Percentiles rank a stretch among this genome's conserved stretches.
Evolutionary conservation across 2,888 invertebrate genomes (phyloP).

Genomic region (Drosophila borealis): DNA sequence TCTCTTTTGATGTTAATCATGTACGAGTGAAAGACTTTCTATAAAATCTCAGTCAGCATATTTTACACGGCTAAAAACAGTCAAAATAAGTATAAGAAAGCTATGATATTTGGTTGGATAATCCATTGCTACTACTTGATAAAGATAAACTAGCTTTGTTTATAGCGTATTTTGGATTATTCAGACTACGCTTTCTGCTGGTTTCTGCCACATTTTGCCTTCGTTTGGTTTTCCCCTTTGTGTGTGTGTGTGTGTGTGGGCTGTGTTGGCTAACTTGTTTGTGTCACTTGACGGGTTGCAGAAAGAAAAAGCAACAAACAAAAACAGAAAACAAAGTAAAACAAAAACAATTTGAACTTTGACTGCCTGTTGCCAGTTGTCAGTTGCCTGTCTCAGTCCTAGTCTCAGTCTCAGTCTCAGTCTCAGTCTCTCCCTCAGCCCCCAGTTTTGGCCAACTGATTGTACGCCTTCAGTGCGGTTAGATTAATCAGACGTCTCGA

Average conservation of each 20-base stretch:
- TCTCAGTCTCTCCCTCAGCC: not conserved
- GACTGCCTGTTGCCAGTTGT: slow-evolving; percentile 32
- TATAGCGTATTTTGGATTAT: too few species aligned
- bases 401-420: not conserved
- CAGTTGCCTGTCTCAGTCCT: slow-evolving; percentile 2
- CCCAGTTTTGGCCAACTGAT: slow-evolving; percentile 16
- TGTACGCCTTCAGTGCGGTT: slow-evolving; percentile 29
- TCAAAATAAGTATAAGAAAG: too few species aligned
- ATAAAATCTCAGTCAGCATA: too few species aligned
- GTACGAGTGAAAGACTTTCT: too few species aligned
- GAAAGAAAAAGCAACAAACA: slow-evolving; percentile 15
- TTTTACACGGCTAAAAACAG: too few species aligned
- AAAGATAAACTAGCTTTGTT: too few species aligned
- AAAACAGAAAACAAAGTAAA: slow-evolving; percentile 3
- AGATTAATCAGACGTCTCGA: slow-evolving; percentile 43
- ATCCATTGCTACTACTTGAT: too few species aligned
- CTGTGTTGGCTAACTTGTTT: slow-evolving; percentile 36
- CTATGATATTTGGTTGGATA: too few species aligned
- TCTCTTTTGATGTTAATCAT: too few species aligned
- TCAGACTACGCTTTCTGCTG: not conserved
- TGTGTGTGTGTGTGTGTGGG: slow-evolving; percentile 15
- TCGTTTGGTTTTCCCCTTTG: not conserved
- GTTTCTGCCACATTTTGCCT: not conserved
- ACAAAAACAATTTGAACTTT: slow-evolving; percentile 35
- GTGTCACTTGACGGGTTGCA: slow-evolving; percentile 36